Conservation (phyloP, 1,140 invertebrate species). For the Drosophila bocki region DNA sequence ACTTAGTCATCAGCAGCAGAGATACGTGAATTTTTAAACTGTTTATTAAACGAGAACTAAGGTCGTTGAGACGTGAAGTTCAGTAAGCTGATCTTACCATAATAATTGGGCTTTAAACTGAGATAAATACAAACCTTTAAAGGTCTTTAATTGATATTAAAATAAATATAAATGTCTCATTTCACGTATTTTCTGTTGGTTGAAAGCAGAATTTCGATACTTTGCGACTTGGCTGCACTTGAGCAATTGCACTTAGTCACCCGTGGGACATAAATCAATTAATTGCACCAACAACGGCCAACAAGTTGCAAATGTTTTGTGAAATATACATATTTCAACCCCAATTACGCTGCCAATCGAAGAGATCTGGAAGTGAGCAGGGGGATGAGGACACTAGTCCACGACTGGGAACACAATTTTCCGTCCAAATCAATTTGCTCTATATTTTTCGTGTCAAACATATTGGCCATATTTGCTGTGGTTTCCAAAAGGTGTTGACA, state of each 20-base stretch:
- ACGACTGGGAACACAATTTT: background rate
- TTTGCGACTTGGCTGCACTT: background rate
- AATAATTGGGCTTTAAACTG: background rate
- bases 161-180: background rate
- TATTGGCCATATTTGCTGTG: slow-evolving; percentile 57
- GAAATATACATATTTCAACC: slow-evolving; percentile 33
- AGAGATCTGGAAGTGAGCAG: background rate
- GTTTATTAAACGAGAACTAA: background rate
- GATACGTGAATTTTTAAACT: background rate
- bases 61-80: background rate
- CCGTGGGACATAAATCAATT: slow-evolving; percentile 54
- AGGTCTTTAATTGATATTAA: background rate
- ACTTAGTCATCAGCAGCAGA: background rate
- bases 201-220: background rate
- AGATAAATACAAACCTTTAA: background rate
- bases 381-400: background rate
- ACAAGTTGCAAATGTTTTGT: slow-evolving; percentile 14
- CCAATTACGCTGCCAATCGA: slow-evolving; percentile 40
- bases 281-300: slow-evolving; percentile 34
- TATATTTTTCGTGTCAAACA: slow-evolving; percentile 62
- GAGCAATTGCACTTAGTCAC: slow-evolving; percentile 45
- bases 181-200: background rate
- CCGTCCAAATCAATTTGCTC: slow-evolving; percentile 47
- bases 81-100: background rate
- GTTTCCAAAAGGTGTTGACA: slow-evolving; percentile 58